A percentile compares a stretch with the other conserved stretches of the same genome.
Conservation (phyloP, 2,113 vertebrate species). For the Callorhinus ursinus region DNA sequence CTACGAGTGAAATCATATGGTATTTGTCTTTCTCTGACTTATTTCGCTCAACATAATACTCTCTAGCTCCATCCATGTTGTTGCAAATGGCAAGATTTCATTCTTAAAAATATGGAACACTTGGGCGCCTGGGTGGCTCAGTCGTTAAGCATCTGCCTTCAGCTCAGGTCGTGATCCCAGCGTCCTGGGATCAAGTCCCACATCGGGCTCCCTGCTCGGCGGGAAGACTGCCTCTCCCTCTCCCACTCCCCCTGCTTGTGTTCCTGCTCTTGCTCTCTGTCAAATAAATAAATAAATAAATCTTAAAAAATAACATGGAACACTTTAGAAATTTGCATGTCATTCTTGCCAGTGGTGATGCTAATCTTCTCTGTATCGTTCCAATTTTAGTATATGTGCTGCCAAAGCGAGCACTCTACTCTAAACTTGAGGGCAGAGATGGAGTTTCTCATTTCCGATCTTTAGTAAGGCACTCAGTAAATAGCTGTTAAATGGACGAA, state of each 20-base stretch:
- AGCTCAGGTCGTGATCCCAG: no score
- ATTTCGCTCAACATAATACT: background rate
- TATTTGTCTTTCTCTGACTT: background rate
- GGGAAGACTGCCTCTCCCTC: no score
- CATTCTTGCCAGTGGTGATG: background rate
- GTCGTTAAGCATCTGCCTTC: no score
- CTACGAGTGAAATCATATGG: background rate
- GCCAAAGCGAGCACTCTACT: background rate
- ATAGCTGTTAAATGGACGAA: background rate
- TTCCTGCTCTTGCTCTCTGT: no score
- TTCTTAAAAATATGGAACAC: background rate
- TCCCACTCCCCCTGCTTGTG: no score
- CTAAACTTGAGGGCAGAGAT: background rate
- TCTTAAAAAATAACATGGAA: background rate
- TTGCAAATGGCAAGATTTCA: background rate
- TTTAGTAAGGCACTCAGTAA: background rate
- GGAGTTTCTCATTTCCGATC: background rate
- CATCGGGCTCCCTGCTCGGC: no score
- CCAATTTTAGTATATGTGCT: background rate
- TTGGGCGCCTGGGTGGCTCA: background rate
- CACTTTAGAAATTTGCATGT: background rate
- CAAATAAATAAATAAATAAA: no score
- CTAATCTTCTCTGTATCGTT: background rate
- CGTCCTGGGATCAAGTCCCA: no score
- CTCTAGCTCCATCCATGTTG: background rate